These are phyloP conservation scores for Neolamprologus devosi DNA, from an alignment of 2,113 vertebrate species.

Conservation along the genomic window DNA sequence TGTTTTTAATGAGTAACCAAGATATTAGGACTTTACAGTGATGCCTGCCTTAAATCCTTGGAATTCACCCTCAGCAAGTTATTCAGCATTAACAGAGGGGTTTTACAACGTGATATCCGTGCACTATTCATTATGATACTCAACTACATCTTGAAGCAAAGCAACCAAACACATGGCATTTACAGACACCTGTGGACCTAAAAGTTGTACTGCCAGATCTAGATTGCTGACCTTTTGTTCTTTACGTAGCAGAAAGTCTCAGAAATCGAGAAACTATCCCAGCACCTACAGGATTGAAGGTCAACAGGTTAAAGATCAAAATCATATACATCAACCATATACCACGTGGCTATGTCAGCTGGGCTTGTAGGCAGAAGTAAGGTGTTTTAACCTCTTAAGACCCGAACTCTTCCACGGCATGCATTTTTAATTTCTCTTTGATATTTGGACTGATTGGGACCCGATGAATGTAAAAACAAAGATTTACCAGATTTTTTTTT, in stretches of 20 bases:
- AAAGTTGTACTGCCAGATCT: not conserved
- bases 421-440: no score
- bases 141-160: not conserved
- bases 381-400: not conserved
- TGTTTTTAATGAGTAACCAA: not conserved
- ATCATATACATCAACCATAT: not conserved
- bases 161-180: not conserved
- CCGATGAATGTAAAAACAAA: no score
- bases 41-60: accelerated
- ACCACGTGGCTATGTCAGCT: not conserved
- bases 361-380: not conserved
- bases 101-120: accelerated
- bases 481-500: no score
- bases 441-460: no score
- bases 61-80: not conserved
- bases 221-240: not conserved
- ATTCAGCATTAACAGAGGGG: not conserved
- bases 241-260: not conserved
- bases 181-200: not conserved
- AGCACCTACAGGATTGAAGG: not conserved
- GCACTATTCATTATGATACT: not conserved
- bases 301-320: not conserved
- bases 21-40: not conserved
- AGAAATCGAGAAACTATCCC: not conserved
- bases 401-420: no score